Base-by-base conservation (phyloP, 2,797 vertebrate species). In the Zenarchopterus dispar region DNA sequence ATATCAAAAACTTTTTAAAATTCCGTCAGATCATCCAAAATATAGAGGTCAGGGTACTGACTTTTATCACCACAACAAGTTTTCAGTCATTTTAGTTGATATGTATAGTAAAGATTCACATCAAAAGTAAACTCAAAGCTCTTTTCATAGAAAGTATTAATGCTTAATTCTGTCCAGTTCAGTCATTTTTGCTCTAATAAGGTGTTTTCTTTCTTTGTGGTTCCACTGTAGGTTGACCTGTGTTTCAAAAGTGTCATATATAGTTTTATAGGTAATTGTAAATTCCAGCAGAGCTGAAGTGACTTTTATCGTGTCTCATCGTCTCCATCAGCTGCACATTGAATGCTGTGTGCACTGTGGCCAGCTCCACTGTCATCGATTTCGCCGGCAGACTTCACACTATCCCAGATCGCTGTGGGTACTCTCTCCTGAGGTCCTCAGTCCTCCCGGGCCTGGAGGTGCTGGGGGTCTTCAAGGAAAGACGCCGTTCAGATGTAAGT, bases 401-500 rank as follows among this genome's bases (percentile, higher is more conserved):
- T 8, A 8, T 58, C 28, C 28, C 44, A 1, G 44, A 58, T 11
- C 56, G 44, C 28, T 58, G 56, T 36, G 44, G 43, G 2, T 58
- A 58, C 26, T 7, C 43, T 16, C 43, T 58, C 9, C 56, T 58
- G 10, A 47, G 8, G 0, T 47, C 56, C 4, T 15, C 43, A 1
- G 16, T 18, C 18, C 44, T 58, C 3, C 43, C 56, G 1, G 44
- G 56, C 18, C 43, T 58, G 1, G n/a, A 6, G 8, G 43, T 58
- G 19, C 13, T 46, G 43, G 56, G 43, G 11, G 28, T 58, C n/a
- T 47, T 58, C n/a, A 58, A 17, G 8, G 56, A 58, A 33, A 58
- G 44, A 31, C 43, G 44, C 15, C 43, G 26, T 17, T 46, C 10
- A 58, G 44, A 46, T 22, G 8, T 45, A 26, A 47, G 56, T 22